These are phyloP conservation scores for Vanessa atalanta DNA, from an alignment of 1,140 invertebrate species.

Conservation along the genomic window DNA sequence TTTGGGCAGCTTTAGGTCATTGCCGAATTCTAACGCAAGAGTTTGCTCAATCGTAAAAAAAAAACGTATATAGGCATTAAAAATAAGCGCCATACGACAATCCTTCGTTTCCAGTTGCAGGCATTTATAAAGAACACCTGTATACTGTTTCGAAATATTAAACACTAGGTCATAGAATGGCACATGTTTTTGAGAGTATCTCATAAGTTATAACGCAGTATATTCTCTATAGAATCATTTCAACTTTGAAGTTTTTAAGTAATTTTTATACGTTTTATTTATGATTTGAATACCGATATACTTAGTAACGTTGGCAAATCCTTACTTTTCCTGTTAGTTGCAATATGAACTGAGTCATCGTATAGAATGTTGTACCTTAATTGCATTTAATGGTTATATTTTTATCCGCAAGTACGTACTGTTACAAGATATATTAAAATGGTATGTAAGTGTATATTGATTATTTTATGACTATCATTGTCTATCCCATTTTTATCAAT, in stretches of 20 bases:
- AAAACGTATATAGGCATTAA: constrained; percentile 8
- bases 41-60: constrained; percentile 38
- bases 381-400: background rate
- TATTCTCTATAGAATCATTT: background rate
- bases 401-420: background rate
- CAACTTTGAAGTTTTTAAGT: background rate
- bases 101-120: constrained; percentile 1
- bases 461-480: too few species aligned
- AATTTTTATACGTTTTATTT: background rate
- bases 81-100: background rate
- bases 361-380: constrained; percentile 16
- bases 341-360: constrained; percentile 15
- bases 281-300: background rate
- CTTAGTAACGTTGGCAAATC: background rate
- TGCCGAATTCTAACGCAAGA: constrained; percentile 43
- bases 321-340: constrained; percentile 15
- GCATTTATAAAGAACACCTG: constrained; percentile 4
- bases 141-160: constrained; percentile 7
- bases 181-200: constrained; percentile 1
- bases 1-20: constrained; percentile 38
- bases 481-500: too few species aligned
- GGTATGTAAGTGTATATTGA: background rate
- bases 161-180: constrained; percentile 9
- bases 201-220: background rate
- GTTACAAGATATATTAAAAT: background rate